These are phyloP conservation scores for Irena cyanogastra DNA, from an alignment of 2,113 vertebrate species.

Conservation along the genomic window DNA sequence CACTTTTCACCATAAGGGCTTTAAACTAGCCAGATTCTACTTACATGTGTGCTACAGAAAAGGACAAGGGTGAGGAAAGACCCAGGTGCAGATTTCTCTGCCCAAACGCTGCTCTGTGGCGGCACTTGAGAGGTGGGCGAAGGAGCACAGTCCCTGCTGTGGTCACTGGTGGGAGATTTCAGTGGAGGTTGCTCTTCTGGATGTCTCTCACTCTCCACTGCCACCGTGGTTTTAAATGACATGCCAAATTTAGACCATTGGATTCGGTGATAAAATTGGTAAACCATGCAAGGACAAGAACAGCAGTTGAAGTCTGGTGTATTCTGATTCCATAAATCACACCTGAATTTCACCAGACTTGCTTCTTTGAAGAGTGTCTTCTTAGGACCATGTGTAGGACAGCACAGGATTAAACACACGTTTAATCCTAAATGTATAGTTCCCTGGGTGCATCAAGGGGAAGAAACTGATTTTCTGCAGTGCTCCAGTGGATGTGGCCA, in stretches of 20 bases:
- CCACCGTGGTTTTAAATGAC: not conserved
- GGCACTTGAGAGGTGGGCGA: rapidly evolving
- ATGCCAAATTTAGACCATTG: not conserved
- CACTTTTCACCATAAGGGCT: not conserved
- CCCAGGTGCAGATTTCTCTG: not conserved
- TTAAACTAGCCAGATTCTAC: not conserved
- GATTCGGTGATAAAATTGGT: not conserved
- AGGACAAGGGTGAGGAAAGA: not conserved
- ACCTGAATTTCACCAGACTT: not conserved
- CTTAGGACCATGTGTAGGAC: not conserved
- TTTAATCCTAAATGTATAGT: not conserved
- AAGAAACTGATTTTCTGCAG: not conserved
- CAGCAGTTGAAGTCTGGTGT: not conserved
- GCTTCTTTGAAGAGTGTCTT: not conserved
- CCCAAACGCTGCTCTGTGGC: not conserved
- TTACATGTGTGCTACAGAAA: not conserved
- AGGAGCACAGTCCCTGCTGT: not conserved
- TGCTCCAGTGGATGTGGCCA: not conserved
- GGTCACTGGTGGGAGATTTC: not conserved
- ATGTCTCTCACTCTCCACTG: not conserved
- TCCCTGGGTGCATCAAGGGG: not conserved
- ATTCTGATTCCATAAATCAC: not conserved
- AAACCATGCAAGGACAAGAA: not conserved
- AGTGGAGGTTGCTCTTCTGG: not conserved
- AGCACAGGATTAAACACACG: not conserved